A percentile compares a stretch with the other conserved stretches of the same genome.
Conservation (phyloP, 2,888 invertebrate genomes). For the Antheraea yamamai region DNA sequence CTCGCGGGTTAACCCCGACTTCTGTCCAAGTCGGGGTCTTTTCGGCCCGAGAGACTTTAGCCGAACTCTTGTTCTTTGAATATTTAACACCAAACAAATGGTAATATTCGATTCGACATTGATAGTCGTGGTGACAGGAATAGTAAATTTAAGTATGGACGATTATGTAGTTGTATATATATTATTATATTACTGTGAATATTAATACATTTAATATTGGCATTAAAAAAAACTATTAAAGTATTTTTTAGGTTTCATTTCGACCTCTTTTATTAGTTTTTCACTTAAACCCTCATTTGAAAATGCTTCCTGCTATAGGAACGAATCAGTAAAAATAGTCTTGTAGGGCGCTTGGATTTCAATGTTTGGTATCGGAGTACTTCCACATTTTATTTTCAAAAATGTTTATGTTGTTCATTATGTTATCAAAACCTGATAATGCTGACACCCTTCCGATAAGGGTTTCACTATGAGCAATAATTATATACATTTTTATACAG, state of each 20-base stretch:
- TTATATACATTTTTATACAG: no score
- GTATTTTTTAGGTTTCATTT: neutral
- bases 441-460: no score
- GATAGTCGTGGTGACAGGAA: conserved; percentile 17
- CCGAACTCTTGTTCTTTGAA: conserved; percentile 73
- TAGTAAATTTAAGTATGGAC: neutral
- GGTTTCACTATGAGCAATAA: no score
- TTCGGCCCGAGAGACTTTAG: conserved; percentile 62
- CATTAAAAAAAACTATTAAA: neutral
- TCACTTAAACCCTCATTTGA: neutral
- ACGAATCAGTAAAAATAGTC: no score
- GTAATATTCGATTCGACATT: conserved; percentile 48
- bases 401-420: no score
- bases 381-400: no score
- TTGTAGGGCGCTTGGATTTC: no score
- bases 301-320: no score
- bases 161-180: neutral
- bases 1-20: conserved; percentile 72
- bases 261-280: neutral
- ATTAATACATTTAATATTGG: neutral
- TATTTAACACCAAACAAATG: conserved; percentile 72
- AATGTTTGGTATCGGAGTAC: no score
- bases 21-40: conserved; percentile 50
- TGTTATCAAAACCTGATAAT: no score
- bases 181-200: neutral